These are phyloP conservation scores for Tiaroga cobitis DNA, from an alignment of 2,797 vertebrate genomes.

Conservation along the genomic window DNA sequence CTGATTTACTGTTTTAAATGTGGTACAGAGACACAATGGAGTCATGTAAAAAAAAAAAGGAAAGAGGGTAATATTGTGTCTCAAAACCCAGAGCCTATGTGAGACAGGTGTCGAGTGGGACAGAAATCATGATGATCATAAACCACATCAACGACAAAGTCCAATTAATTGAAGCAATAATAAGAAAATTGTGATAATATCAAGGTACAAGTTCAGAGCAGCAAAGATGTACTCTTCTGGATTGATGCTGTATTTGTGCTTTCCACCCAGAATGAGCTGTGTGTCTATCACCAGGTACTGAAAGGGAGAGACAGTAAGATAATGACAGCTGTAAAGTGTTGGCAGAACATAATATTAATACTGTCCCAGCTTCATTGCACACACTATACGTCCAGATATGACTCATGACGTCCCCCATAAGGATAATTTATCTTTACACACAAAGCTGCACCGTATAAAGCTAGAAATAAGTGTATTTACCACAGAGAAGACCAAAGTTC, in stretches of 20 bases:
- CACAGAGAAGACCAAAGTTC: constrained; percentile 81
- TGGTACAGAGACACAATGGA: neutral
- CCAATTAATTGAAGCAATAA: constrained; percentile 79
- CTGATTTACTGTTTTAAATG: neutral
- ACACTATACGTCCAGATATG: neutral
- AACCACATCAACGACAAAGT: constrained; percentile 65
- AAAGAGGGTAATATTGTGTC: neutral
- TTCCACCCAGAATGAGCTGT: constrained; percentile 81
- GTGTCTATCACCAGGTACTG: constrained; percentile 86
- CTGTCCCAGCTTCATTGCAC: neutral
- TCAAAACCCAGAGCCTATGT: neutral
- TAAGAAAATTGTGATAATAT: constrained; percentile 80
- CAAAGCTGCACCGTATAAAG: neutral
- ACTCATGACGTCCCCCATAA: neutral
- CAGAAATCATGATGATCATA: neutral
- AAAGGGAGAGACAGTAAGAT: neutral
- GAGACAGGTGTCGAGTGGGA: neutral
- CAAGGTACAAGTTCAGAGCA: constrained; percentile 84
- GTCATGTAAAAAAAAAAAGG: neutral
- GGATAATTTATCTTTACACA: constrained; percentile 6
- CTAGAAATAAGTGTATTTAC: constrained; percentile 68
- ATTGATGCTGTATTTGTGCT: constrained; percentile 75
- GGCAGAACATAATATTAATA: neutral
- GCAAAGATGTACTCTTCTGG: constrained; percentile 87
- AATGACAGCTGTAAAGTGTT: neutral